Base-by-base conservation (phyloP, 2,888 invertebrate genomes). In the Eristalis arbustorum region DNA sequence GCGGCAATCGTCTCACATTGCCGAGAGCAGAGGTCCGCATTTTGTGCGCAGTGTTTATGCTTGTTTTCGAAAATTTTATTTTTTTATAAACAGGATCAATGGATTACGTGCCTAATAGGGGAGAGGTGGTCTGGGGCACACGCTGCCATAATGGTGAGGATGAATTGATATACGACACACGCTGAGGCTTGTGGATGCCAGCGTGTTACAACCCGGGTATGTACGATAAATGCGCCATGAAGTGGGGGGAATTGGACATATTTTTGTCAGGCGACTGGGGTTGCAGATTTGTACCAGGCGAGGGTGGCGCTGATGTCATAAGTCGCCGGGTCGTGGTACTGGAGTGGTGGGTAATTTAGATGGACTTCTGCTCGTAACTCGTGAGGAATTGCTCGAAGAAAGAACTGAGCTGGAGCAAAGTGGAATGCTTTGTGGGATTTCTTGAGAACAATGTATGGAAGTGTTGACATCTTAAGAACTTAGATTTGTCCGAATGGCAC, bases 1-100 rank as follows among this genome's bases (percentile, higher is more conserved):
- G 5, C n/a, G 37, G 25, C 6, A 31, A 10, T 31, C 31, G 31
- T 10, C 31, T 25, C 14, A 23, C 18, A 8, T 49, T 28, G 40
- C 23, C n/a, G 37, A 57, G 56, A 63, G 14, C 62, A n/a, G 61
- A 31, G 28, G 18, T 62, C 73, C 64, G 69, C 62, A 77, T 69
- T 85, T 66, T 74, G 73, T 85, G 66, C 73, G 76, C 77, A 81
- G 77, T 85, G 81, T 85, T 78, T 77, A 69, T 74, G 62, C 69
- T 72, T 77, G 73, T 64, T 72, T 80, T 61, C 11, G 37, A 11
- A 68, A 71, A 66, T 71, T 69, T 81, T 73, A 25, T 69, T 80
- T 80, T 73, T 80, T 73, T 76, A 67, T 69, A 77, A 85, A 85
- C 71, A 74, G 85, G 81, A 81, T 82, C 85, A 81, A 81, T 81